phyloP scores from a whole-genome alignment of 1,140 invertebrate genomes.

The Chlorops oryzae region DNA sequence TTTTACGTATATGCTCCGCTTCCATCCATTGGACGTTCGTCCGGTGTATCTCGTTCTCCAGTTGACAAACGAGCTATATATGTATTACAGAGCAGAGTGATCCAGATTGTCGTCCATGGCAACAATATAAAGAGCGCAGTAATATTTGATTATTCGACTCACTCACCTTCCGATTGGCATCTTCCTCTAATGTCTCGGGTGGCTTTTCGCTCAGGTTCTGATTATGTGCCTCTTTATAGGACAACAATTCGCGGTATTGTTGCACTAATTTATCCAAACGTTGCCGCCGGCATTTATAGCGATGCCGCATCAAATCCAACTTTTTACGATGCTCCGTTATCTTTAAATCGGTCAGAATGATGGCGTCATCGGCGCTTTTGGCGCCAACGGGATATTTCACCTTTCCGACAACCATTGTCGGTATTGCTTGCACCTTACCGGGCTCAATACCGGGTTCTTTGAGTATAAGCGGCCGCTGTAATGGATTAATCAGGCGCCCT shows the following conservation, averaged over 20 bases:
- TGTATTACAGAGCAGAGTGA: no score
- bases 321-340: constrained; percentile 68
- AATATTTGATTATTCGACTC: no score
- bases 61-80: constrained; percentile 60
- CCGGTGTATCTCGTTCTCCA: constrained; percentile 71
- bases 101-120: no score
- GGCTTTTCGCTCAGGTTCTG: constrained; percentile 47
- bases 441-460: constrained; percentile 25
- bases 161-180: constrained; percentile 39
- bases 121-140: no score
- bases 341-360: constrained; percentile 63
- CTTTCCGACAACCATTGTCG: constrained; percentile 38
- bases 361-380: constrained; percentile 53
- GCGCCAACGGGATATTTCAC: constrained; percentile 43
- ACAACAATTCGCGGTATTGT: constrained; percentile 54
- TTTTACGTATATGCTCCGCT: constrained; percentile 68
- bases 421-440: constrained; percentile 22
- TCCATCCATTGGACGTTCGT: constrained; percentile 73
- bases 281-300: constrained; percentile 56
- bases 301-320: constrained; percentile 65
- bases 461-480: constrained; percentile 33
- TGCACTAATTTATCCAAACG: constrained; percentile 53
- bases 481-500: constrained; percentile 46
- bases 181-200: constrained; percentile 50
- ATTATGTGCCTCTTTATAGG: constrained; percentile 46